Conservation (phyloP, 2,888 invertebrate genomes). For the Caenorhabditis sulstoni region DNA sequence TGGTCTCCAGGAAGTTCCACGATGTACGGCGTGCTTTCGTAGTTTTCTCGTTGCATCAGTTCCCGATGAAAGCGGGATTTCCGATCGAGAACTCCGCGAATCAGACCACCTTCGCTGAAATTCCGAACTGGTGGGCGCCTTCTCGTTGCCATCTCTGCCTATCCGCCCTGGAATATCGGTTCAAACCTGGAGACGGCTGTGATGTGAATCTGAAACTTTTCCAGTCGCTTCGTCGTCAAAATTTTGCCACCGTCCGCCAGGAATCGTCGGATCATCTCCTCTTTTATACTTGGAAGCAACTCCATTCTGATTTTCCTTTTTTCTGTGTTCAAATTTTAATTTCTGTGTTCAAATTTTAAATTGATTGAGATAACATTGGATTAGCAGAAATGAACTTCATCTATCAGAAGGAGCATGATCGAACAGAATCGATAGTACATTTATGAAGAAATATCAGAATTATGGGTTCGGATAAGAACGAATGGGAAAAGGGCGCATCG, state of each 20-base stretch:
- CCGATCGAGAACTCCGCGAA: slow-evolving; percentile 33
- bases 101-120: slow-evolving; percentile 20
- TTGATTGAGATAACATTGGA: no score
- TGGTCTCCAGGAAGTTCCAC: slow-evolving; percentile 45
- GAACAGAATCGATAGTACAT: slow-evolving; percentile 10
- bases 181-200: slow-evolving; percentile 25
- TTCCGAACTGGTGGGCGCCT: no score
- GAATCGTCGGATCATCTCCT: slow-evolving; percentile 23
- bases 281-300: slow-evolving; percentile 9
- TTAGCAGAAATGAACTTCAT: slow-evolving; percentile 24
- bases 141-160: no score
- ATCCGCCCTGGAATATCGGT: no score
- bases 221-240: slow-evolving; percentile 20
- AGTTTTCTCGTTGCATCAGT: slow-evolving; percentile 25
- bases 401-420: slow-evolving; percentile 19
- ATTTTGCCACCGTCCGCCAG: slow-evolving; percentile 25
- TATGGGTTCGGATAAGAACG: slow-evolving; percentile 10
- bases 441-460: slow-evolving; percentile 6
- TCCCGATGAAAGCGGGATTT: slow-evolving; percentile 34
- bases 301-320: slow-evolving; percentile 40
- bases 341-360: no score
- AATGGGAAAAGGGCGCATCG: not conserved
- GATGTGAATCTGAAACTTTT: slow-evolving; percentile 27
- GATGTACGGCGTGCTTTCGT: slow-evolving; percentile 42
- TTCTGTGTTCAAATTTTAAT: no score